Percentiles rank a stretch among this genome's conserved stretches.
Conservation (phyloP, 2,113 vertebrate genomes). For the Cyphomyrus discorhynchus region DNA sequence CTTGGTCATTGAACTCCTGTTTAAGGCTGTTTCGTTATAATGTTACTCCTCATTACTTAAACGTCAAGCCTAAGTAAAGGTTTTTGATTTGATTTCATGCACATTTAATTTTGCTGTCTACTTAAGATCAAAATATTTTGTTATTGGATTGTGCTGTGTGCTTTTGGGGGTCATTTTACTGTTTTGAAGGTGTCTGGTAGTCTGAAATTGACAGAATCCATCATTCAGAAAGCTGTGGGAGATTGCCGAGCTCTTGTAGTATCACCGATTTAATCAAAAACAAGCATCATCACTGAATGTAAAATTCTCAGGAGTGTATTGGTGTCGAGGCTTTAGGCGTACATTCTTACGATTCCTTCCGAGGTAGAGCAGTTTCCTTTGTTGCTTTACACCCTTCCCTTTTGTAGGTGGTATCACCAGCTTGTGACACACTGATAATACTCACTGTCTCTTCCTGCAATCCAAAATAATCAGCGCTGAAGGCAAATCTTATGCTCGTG, state of each 20-base stretch:
- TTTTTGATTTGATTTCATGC: not conserved
- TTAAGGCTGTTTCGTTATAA: not conserved
- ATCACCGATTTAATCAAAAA: not conserved
- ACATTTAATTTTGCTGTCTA: not conserved
- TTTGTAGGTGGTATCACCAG: not conserved
- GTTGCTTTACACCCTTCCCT: not conserved
- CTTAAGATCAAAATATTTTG: not conserved
- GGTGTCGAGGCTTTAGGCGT: not conserved
- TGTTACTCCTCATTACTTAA: not conserved
- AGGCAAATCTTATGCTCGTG: not conserved
- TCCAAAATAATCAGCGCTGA: not conserved
- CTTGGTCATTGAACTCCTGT: not conserved
- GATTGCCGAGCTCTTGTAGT: not conserved
- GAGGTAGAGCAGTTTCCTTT: not conserved
- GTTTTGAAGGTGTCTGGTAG: not conserved
- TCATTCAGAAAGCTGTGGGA: not conserved
- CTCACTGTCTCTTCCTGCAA: not conserved
- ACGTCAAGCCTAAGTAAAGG: not conserved
- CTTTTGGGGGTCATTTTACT: not conserved
- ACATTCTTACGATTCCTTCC: not conserved
- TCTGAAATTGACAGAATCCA: not conserved
- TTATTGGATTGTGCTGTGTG: not conserved
- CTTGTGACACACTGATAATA: conserved; percentile 1
- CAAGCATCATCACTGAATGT: not conserved
- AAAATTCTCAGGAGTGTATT: not conserved